Percentiles rank a stretch among this genome's conserved stretches.
Conservation (phyloP, 1,140 invertebrate species). For the Xylocopa sonorina region DNA sequence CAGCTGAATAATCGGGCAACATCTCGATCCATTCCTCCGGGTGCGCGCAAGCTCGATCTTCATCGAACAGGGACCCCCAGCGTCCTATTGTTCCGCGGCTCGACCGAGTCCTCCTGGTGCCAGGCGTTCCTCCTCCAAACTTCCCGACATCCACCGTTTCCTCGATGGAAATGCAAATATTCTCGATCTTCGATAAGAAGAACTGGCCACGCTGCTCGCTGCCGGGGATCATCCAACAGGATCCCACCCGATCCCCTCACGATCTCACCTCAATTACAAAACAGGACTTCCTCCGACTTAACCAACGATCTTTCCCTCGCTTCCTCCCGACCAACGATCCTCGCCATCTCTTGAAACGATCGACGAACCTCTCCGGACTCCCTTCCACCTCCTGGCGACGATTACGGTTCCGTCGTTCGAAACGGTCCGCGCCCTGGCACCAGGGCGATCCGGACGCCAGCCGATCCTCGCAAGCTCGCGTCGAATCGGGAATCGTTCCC, state of each 20-base stretch:
- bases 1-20: not conserved
- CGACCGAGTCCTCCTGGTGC: conserved; percentile 13
- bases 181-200: not conserved
- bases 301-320: too few relatives aligned
- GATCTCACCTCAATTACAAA: not conserved
- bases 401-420: too few relatives aligned
- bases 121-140: not conserved
- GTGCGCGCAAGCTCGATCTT: not conserved
- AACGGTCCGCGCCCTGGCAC: conserved; percentile 9
- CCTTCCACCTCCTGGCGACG: not conserved
- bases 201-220: not conserved
- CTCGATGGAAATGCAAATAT: not conserved
- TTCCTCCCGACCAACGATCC: not conserved
- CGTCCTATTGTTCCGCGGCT: not conserved
- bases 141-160: not conserved
- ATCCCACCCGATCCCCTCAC: too few relatives aligned
- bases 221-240: too few relatives aligned
- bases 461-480: not conserved
- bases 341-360: not conserved
- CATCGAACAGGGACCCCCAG: not conserved
- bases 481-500: conserved; percentile 10
- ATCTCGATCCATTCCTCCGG: not conserved
- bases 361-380: not conserved
- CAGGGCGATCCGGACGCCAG: conserved; percentile 3
- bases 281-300: not conserved